These are phyloP conservation scores for Seriola rivoliana DNA, from an alignment of 2,113 vertebrate species.

Conservation along the genomic window DNA sequence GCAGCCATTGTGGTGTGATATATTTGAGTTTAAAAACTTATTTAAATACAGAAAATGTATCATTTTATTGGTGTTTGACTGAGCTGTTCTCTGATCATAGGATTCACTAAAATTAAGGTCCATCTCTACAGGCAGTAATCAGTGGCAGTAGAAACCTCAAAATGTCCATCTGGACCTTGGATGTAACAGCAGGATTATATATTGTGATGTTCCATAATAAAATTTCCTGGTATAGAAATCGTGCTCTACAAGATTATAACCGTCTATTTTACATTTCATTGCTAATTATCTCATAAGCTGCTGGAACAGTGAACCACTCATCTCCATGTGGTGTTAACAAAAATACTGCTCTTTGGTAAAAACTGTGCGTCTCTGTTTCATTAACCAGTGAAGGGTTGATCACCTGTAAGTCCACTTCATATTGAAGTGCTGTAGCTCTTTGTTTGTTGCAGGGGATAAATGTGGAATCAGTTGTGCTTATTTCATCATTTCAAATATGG, in stretches of 20 bases:
- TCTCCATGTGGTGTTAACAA: background rate
- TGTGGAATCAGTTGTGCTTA: background rate
- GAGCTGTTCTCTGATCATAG: background rate
- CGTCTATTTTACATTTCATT: background rate
- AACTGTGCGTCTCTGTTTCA: conserved; percentile 23
- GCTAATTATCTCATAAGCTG: background rate
- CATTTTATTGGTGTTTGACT: background rate
- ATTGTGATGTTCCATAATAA: background rate
- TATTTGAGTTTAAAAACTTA: background rate
- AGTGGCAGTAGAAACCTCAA: background rate
- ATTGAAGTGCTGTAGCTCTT: conserved; percentile 75
- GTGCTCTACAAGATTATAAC: background rate
- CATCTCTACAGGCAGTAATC: background rate
- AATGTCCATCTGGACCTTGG: background rate
- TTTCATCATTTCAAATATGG: conserved; percentile 7
- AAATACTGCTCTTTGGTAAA: background rate
- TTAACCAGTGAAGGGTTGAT: conserved; percentile 17
- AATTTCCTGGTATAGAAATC: background rate
- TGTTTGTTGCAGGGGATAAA: background rate
- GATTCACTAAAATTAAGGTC: background rate
- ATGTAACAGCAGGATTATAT: background rate
- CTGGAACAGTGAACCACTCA: background rate
- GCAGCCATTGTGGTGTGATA: background rate
- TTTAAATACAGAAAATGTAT: background rate
- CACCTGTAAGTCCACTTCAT: conserved; percentile 69